A percentile compares a stretch with the other conserved stretches of the same genome.
phyloP scores from a whole-genome alignment of 2,797 vertebrate genomes.

The Hirundo rustica region DNA sequence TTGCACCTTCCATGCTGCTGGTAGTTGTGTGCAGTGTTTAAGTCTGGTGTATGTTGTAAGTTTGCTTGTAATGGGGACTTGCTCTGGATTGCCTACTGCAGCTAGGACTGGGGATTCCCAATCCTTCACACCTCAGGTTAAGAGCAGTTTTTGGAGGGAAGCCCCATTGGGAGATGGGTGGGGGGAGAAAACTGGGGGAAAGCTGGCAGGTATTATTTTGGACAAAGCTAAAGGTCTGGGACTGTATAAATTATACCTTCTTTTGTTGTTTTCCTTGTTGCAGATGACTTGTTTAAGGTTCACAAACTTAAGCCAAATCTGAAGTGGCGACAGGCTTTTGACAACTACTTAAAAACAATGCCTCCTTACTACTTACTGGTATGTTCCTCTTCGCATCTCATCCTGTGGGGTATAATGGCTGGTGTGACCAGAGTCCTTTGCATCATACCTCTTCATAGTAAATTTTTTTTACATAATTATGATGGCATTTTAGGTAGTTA shows the following conservation, averaged over 20 bases:
- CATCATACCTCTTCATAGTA: conserved; percentile 45
- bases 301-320: conserved; percentile 98
- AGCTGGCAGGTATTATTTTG: background rate
- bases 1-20: background rate
- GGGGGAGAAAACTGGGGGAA: background rate
- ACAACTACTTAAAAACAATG: conserved; percentile 98
- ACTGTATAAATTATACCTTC: background rate
- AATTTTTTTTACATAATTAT: background rate
- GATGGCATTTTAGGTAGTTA: conserved; percentile 16
- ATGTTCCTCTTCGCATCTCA: conserved; percentile 69
- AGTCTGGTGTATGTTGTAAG: conserved; percentile 6
- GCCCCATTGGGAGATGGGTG: background rate
- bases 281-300: conserved; percentile 99
- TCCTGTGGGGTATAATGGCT: conserved; percentile 26
- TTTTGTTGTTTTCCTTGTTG: conserved; percentile 67
- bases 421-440: conserved; percentile 28
- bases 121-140: conserved; percentile 24
- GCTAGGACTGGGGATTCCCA: conserved; percentile 43
- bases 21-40: background rate
- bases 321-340: conserved; percentile 97
- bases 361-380: conserved; percentile 98
- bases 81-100: background rate
- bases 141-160: conserved; percentile 50
- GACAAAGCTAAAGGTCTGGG: background rate
- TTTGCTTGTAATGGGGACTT: background rate